phyloP scores from a whole-genome alignment of 2,888 invertebrate genomes.

The Heliconius ethilla region DNA sequence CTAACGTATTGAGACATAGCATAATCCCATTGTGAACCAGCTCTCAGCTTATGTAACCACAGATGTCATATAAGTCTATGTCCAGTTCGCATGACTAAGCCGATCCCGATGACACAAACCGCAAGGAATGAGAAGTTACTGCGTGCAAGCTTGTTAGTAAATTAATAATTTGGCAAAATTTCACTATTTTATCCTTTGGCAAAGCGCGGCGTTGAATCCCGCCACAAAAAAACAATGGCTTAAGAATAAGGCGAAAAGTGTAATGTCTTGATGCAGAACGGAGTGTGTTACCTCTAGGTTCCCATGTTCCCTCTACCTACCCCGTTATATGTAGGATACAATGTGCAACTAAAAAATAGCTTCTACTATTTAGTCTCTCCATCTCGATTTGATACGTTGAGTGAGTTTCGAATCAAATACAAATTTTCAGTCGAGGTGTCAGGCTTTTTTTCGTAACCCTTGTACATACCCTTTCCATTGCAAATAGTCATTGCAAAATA shows the following conservation, averaged over 20 bases:
- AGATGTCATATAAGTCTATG: constrained; percentile 2
- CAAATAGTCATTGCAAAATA: too few species aligned
- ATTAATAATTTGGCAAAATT: not conserved
- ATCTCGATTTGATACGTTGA: too few species aligned
- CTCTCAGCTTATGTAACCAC: constrained; percentile 14
- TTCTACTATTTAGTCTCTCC: too few species aligned
- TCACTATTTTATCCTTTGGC: not conserved
- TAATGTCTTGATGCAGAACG: too few species aligned
- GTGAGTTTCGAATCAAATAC: too few species aligned
- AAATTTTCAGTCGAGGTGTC: too few species aligned
- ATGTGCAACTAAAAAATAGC: not conserved
- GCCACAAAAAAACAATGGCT: too few species aligned
- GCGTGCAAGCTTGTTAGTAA: not conserved
- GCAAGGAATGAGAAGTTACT: not conserved
- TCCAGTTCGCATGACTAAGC: not conserved
- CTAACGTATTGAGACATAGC: not conserved
- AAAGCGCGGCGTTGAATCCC: too few species aligned
- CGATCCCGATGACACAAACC: not conserved
- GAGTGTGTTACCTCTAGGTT: too few species aligned
- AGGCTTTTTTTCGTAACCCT: too few species aligned
- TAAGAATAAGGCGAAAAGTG: too few species aligned
- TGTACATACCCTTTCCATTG: too few species aligned
- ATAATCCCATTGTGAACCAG: not conserved
- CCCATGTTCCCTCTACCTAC: not conserved
- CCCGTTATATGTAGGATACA: not conserved